A percentile compares a stretch with the other conserved stretches of the same genome.
phyloP scores from a whole-genome alignment of 2,888 invertebrate genomes.

The Drosophila mettleri region DNA sequence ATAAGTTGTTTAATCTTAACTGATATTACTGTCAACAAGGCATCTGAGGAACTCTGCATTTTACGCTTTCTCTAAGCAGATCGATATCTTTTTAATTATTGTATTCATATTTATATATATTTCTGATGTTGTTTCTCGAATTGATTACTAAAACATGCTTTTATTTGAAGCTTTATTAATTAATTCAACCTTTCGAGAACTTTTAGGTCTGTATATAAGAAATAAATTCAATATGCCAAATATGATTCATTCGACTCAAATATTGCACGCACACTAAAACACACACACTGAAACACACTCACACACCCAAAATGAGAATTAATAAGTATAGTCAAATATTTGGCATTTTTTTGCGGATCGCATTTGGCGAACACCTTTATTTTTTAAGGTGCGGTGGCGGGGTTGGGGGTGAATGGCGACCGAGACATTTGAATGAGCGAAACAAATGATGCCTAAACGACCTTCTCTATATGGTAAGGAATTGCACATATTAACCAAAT shows the following conservation, averaged over 20 bases:
- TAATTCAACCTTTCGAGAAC: neutral
- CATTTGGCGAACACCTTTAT: conserved; percentile 66
- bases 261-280: conserved; percentile 23
- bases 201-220: neutral
- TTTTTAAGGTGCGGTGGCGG: conserved; percentile 18
- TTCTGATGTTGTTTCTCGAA: neutral
- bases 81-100: neutral
- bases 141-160: neutral
- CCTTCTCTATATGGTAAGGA: conserved; percentile 78
- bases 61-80: too few species aligned
- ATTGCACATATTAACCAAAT: conserved; percentile 72
- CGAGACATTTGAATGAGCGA: conserved; percentile 72
- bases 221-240: conserved; percentile 9
- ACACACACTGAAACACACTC: neutral
- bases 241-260: conserved; percentile 45
- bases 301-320: conserved; percentile 32
- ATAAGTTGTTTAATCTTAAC: neutral
- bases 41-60: neutral
- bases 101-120: neutral
- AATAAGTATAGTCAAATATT: conserved; percentile 68
- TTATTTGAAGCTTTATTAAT: neutral
- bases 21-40: too few species aligned
- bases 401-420: conserved; percentile 27
- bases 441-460: conserved; percentile 67
- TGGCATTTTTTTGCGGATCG: conserved; percentile 64